Base-by-base conservation (phyloP, 1,140 invertebrate species). In the Drosophila sucinea region DNA sequence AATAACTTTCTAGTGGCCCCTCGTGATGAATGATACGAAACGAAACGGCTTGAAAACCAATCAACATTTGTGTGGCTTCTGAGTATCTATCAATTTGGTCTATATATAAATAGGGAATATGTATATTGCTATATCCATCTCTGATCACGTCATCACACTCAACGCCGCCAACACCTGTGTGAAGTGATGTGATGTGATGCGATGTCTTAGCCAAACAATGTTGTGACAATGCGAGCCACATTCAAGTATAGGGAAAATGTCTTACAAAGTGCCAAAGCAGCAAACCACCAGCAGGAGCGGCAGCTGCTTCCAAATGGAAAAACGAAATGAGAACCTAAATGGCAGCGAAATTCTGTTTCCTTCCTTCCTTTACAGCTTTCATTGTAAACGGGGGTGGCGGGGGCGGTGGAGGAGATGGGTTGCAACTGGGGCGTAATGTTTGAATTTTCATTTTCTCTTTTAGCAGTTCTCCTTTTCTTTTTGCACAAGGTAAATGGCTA, bases 81-180 rank as follows among this genome's bases (percentile, higher is more conserved):
- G 61, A 47, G 55, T 51, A 51, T 63, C 56, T 51, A 74, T 4
- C 30, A 3, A 30, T 30, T 30, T 73, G 73, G 61, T 60, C 44
- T 74, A 44, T 57, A 35, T 60, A 25, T 27, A 51, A 5, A 8
- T 27, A 27, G 25, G n/a, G 10, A 51, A 51, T 10, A 51, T 17
- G 17, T 17, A 17, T 7, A 8, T 51, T 51, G 8, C 44, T 67
- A 67, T 67, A 85, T 72, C 73, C 74, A 41, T 81, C 64, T 40
- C 74, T 76, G 74, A 80, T 85, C 75, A 85, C 82, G 86, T 82
- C 75, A 87, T 87, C 79, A 82, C 82, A 87, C 83, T 82, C 71
- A 82, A 76, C 57, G 54, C 71, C 57, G 82, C 55, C 63, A 82
- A 61, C 83, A 81, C 66, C 74, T 85, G 81, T 68, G 78, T 63